These are phyloP conservation scores for Seira ritae DNA, from an alignment of 2,888 invertebrate species.

Conservation along the genomic window DNA sequence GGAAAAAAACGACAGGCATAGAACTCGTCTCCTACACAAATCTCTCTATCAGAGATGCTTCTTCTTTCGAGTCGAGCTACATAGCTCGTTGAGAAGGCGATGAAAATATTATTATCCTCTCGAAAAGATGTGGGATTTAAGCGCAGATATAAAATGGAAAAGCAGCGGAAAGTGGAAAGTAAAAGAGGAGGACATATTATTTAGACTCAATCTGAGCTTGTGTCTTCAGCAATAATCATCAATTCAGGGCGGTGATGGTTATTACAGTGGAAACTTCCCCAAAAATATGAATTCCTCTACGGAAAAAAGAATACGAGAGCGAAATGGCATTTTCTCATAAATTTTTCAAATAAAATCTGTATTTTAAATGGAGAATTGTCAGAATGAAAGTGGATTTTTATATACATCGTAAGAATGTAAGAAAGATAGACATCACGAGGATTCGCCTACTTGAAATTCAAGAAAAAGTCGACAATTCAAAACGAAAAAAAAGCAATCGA, in stretches of 20 bases:
- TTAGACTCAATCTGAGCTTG: constrained; percentile 49
- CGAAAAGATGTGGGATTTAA: neutral
- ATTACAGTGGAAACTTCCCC: constrained; percentile 21
- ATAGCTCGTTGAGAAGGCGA: neutral
- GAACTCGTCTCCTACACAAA: neutral
- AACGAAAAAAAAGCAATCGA: constrained; percentile 32
- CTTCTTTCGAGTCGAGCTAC: neutral
- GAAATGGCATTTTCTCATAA: neutral
- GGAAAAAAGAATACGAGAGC: neutral
- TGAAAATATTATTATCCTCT: constrained; percentile 11
- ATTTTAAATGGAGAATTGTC: neutral
- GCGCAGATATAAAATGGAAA: neutral
- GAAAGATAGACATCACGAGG: neutral
- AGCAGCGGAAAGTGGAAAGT: constrained; percentile 19
- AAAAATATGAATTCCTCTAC: neutral
- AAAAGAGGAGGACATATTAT: constrained; percentile 49
- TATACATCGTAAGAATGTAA: neutral
- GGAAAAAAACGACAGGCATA: neutral
- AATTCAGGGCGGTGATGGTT: constrained; percentile 9
- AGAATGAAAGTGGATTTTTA: constrained; percentile 14
- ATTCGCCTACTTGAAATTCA: constrained; percentile 14
- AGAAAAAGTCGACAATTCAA: constrained; percentile 25
- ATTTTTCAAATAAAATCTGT: constrained; percentile 5
- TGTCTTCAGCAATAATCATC: constrained; percentile 48
- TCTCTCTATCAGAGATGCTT: neutral